These are phyloP conservation scores for Probosciger aterrimus DNA, from an alignment of 2,113 vertebrate species.

Conservation along the genomic window DNA sequence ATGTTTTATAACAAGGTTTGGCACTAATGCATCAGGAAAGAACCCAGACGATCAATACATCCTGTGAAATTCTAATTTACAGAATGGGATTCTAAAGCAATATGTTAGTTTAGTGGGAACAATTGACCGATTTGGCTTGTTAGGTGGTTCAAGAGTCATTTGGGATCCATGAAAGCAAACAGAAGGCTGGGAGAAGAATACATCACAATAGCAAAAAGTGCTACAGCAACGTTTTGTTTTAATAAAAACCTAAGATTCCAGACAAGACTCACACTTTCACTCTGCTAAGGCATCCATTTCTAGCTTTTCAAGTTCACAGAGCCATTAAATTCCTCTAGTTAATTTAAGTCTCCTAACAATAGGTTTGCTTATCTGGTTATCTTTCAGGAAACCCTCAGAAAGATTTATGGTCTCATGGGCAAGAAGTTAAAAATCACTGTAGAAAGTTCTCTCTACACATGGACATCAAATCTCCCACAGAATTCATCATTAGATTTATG, in stretches of 20 bases:
- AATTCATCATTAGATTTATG: background rate
- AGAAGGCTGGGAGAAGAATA: background rate
- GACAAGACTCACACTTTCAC: background rate
- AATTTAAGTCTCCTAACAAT: background rate
- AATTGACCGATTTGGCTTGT: background rate
- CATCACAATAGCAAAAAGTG: background rate
- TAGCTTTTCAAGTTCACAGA: background rate
- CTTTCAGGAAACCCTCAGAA: constrained; percentile 15
- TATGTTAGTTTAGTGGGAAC: background rate
- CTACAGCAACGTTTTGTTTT: background rate
- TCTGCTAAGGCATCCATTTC: background rate
- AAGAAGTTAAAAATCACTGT: background rate
- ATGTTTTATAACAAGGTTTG: background rate
- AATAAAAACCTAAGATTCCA: background rate
- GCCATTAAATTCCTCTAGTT: background rate
- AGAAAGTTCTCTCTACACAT: background rate
- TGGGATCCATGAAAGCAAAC: background rate
- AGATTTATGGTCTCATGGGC: background rate
- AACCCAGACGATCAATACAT: background rate
- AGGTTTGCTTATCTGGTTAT: background rate
- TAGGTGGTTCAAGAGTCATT: background rate
- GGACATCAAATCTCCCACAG: background rate
- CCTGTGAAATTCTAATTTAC: background rate
- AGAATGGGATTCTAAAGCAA: background rate
- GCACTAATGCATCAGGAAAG: background rate